Base-by-base conservation (phyloP, 2,113 vertebrate species). In the Opisthocomus hoazin region DNA sequence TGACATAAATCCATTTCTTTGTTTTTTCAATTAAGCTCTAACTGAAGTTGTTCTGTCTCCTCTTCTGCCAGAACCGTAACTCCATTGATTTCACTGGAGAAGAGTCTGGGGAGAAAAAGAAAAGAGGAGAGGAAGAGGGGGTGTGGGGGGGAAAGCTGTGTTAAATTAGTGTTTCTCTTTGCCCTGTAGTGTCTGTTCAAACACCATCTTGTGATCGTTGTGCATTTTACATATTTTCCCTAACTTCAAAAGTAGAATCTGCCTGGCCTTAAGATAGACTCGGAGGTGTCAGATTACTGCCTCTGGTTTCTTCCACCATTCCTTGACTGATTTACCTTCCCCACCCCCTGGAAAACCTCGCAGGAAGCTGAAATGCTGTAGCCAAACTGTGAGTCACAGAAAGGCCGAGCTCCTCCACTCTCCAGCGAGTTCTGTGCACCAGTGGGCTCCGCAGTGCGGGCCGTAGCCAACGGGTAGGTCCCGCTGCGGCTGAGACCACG, bases 271-370 rank as follows among this genome's bases (percentile, higher is more conserved):
- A 20, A 61, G 90, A 90, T 82, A 79, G 80, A 41, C 74, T 51
- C 19, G 32, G 78, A 84, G 87, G 93, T 57, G 86, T 95, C 87
- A 18, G 88, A 66, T 97, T 96, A 45, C 95, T 88, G 68, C 64
- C 93, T 95, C 77, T 77, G 89, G 50, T 94, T 96, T 78, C 74
- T 81, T 91, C 93, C 84, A 60, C 86, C 77, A 21, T 94, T 95
- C 90, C 94, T 94, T 82, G 69, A 79, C 84, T 95, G 90, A 94
- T 96, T 94, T 94, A 95, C 89, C 89, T 96, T 96, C 92, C 90
- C 93, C 73, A 95, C 74, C 78, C 91, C 96, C 94, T 73, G 60
- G 65, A 85, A 94, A 87, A 32, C 83, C 94, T 94, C 86, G 50
- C 30, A 97, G 94, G 89, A 84, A 83, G 94, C 88, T 61, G 21